phyloP scores from a whole-genome alignment of 1,140 invertebrate species.

The Drosophila subobscura region DNA sequence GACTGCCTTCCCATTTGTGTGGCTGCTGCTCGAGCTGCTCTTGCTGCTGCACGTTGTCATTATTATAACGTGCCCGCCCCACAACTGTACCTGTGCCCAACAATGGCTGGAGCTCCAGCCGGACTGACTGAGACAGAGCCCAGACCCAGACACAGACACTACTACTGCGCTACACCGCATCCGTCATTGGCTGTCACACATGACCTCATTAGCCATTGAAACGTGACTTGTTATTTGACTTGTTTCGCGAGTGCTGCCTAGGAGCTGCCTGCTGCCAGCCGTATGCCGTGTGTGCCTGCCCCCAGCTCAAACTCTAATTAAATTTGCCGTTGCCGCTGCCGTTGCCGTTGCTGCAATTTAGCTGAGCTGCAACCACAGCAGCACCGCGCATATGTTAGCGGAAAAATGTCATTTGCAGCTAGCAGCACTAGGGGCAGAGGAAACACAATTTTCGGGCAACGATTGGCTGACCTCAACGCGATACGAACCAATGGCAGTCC shows the following conservation, averaged over 20 bases:
- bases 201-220: conserved; percentile 82
- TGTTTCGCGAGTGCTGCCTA: conserved; percentile 54
- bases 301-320: conserved; percentile 74
- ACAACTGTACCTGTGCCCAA: conserved; percentile 66
- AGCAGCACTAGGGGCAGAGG: conserved; percentile 30
- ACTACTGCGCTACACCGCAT: conserved; percentile 34
- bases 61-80: conserved; percentile 73
- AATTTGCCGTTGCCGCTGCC: conserved; percentile 60
- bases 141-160: conserved; percentile 16
- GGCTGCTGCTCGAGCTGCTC: conserved; percentile 21
- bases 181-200: conserved; percentile 76
- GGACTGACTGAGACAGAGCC: not conserved
- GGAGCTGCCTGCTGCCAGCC: not conserved
- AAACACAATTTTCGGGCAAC: conserved; percentile 64
- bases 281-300: no score
- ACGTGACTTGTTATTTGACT: conserved; percentile 82
- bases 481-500: no score
- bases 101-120: conserved; percentile 43
- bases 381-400: conserved; percentile 70
- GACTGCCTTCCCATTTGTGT: conserved; percentile 50
- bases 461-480: conserved; percentile 61
- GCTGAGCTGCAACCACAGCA: conserved; percentile 54
- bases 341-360: conserved; percentile 59
- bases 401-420: conserved; percentile 67
- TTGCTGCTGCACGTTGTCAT: conserved; percentile 66